These are phyloP conservation scores for Myiozetetes cayanensis DNA, from an alignment of 2,113 vertebrate genomes.

Conservation along the genomic window DNA sequence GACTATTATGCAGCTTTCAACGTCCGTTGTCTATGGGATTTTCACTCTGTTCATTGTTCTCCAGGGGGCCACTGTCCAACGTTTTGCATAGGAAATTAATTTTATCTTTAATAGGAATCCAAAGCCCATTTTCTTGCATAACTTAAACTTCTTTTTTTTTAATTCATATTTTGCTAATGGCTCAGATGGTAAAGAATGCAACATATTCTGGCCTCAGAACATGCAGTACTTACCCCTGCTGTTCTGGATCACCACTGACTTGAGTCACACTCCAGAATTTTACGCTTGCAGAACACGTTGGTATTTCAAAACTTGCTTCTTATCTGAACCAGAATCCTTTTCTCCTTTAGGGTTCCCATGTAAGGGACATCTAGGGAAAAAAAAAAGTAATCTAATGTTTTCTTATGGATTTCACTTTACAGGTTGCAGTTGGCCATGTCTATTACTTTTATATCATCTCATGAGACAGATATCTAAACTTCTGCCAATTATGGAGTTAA, in stretches of 20 bases:
- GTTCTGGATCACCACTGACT: neutral
- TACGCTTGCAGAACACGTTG: neutral
- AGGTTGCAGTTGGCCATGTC: fast-evolving
- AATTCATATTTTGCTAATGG: neutral
- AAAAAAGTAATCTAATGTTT: neutral
- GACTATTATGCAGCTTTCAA: constrained; percentile 32
- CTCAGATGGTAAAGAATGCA: neutral
- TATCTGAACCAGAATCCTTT: neutral
- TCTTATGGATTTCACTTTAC: neutral
- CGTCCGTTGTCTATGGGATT: neutral
- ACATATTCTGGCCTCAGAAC: neutral
- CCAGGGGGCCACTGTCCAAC: neutral
- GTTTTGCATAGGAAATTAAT: neutral
- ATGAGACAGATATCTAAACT: neutral
- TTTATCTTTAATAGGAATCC: neutral
- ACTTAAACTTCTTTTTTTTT: neutral
- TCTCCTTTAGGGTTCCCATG: neutral
- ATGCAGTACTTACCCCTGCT: neutral
- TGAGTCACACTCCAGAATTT: neutral
- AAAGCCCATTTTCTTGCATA: neutral
- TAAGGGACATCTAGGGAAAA: neutral
- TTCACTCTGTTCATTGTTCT: neutral
- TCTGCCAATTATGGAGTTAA: neutral
- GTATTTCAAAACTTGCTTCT: neutral
- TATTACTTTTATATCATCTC: neutral